phyloP scores from a whole-genome alignment of 2,113 vertebrate genomes.

The Hirundichthys speculiger region DNA sequence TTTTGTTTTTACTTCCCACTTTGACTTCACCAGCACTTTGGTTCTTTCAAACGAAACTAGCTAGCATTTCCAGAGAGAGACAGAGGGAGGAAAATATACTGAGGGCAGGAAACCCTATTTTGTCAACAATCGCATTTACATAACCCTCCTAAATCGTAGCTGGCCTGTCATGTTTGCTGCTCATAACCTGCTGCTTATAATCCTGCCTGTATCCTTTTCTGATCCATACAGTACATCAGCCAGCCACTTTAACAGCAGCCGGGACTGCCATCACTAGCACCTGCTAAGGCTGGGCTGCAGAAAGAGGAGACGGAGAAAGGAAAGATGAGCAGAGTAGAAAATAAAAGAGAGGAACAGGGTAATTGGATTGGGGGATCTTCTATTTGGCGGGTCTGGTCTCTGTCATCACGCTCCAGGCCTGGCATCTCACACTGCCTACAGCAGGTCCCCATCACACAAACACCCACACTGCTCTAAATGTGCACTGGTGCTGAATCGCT shows the following conservation, averaged over 20 bases:
- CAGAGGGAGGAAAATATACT: constrained; percentile 24
- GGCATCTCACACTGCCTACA: constrained; percentile 71
- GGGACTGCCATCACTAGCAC: constrained; percentile 56
- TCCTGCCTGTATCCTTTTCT: constrained; percentile 64
- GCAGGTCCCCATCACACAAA: constrained; percentile 68
- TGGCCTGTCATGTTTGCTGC: constrained; percentile 70
- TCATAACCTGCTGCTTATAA: constrained; percentile 76
- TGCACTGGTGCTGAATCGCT: constrained; percentile 41
- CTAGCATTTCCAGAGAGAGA: constrained; percentile 24
- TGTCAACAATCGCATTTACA: constrained; percentile 75
- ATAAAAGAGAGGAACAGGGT: constrained; percentile 69
- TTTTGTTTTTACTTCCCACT: constrained; percentile 27
- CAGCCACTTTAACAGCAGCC: constrained; percentile 70
- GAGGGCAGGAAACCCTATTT: constrained; percentile 59
- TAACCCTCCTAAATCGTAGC: constrained; percentile 75
- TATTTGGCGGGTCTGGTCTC: constrained; percentile 79
- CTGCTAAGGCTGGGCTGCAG: constrained; percentile 54
- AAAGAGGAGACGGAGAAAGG: constrained; percentile 26
- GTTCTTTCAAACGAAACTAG: constrained; percentile 48
- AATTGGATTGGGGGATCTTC: constrained; percentile 84
- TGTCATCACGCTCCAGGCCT: constrained; percentile 83
- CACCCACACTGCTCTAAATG: constrained; percentile 52
- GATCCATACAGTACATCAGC: constrained; percentile 71
- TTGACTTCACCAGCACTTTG: constrained; percentile 33
- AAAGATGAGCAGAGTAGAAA: constrained; percentile 31